Evolutionary conservation across 2,888 invertebrate genomes (phyloP).

Genomic region (Nipponacmea schrenckii): DNA sequence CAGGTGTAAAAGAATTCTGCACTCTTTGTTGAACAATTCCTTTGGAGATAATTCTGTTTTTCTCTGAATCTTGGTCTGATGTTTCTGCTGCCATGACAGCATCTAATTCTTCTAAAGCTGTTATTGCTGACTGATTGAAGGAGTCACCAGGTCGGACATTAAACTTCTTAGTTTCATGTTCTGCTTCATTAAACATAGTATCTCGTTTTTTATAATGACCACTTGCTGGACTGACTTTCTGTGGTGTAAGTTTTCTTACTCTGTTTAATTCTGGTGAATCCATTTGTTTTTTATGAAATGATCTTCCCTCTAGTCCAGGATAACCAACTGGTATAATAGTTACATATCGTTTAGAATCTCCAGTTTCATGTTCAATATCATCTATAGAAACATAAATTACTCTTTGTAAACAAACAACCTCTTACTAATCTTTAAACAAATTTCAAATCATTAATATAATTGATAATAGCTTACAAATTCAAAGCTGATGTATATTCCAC

Average conservation of each 20-base stretch:
- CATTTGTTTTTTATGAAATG: constrained; percentile 26
- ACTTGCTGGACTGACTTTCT: not conserved
- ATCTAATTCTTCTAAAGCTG: constrained; percentile 61
- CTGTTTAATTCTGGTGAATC: constrained; percentile 23
- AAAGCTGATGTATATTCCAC: too few species aligned
- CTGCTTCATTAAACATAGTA: constrained; percentile 13
- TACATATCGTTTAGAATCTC: constrained; percentile 43
- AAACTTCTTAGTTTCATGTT: constrained; percentile 7
- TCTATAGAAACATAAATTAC: not conserved
- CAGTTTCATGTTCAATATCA: constrained; percentile 17
- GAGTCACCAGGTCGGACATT: constrained; percentile 39
- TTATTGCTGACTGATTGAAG: constrained; percentile 53
- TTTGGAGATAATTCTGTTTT: constrained; percentile 16
- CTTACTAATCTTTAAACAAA: too few species aligned
- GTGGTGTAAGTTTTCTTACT: constrained; percentile 18
- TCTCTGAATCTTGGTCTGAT: constrained; percentile 35
- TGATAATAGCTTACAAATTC: too few species aligned
- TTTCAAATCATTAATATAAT: too few species aligned
- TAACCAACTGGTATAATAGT: constrained; percentile 54
- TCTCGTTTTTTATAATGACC: not conserved
- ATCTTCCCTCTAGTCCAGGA: constrained; percentile 26
- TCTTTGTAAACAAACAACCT: too few species aligned
- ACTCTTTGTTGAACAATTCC: constrained; percentile 16
- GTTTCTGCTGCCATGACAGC: constrained; percentile 60
- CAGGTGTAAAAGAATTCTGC: constrained; percentile 18